Evolutionary conservation across 2,888 invertebrate species (phyloP), one percentile per base, ranked within the genome.

Genomic region (Thera obeliscata): DNA sequence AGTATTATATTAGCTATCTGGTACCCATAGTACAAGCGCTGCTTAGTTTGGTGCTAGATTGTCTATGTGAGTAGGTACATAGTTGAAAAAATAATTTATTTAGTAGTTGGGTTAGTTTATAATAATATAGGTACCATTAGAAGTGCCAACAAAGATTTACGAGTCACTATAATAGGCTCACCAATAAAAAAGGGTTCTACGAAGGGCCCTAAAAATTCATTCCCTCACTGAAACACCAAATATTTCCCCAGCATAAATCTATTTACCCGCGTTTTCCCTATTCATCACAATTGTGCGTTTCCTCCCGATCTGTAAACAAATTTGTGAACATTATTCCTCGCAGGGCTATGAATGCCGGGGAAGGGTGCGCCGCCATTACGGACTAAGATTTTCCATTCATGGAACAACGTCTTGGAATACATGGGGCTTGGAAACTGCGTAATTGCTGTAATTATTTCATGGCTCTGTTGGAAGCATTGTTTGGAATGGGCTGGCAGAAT

Each of bases 321-420:
- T 92, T 93, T 91, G 89, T 84, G 89, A 89, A 89, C 87, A 91
- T 91, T 92, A 91, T 91, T 90, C 86, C 81, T 83, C 78, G 77
- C 77, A 75, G 81, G 81, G 78, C 82, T 83, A 91, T 91, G 90
- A 90, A 91, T 92, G 87, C 83, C 50, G 6, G 74, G 81, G 86
- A 88, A 84, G 91, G 91, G 87, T 87, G 84, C 80, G 75, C 74
- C 75, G 79, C 84, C 87, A 86, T 88, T 85, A 85, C 81, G 76
- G 78, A 75, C 81, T 83, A 88, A 90, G 89, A 88, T 88, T 87
- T 82, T 70, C 86, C 86, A 91, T 92, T 93, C 91, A 91, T 91
- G 80, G 86, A 82, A 80, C 80, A 61, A 76, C 81, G 85, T 84
- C 86, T 86, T 84, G 73, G 83, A 81, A 87, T 88, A 84, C 82